These are phyloP conservation scores for Hipparchia sbordonii DNA, from an alignment of 2,888 invertebrate species.

Conservation along the genomic window DNA sequence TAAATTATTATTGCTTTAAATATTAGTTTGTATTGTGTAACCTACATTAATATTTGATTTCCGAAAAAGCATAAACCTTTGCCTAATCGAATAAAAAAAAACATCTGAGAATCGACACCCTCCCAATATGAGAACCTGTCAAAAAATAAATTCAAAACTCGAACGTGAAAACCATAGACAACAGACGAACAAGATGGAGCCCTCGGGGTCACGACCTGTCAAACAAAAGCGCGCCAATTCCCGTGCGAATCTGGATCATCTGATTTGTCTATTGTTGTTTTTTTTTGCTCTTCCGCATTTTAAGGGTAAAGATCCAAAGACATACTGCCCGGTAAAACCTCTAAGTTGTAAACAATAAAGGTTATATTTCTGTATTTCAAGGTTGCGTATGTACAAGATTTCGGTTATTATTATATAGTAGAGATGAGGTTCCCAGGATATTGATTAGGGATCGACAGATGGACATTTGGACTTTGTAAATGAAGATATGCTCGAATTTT, in stretches of 20 bases:
- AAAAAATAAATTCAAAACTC: conserved; percentile 31
- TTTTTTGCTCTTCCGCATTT: conserved; percentile 55
- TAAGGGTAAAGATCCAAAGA: conserved; percentile 37
- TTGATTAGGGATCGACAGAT: conserved; percentile 31
- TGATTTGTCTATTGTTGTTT: conserved; percentile 64
- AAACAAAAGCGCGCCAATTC: conserved; percentile 53
- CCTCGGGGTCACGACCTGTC: conserved; percentile 61
- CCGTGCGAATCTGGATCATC: conserved; percentile 74
- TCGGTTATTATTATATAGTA: conserved; percentile 35
- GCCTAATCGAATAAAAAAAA: background rate
- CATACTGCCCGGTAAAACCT: conserved; percentile 13
- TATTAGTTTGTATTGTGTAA: too few species aligned
- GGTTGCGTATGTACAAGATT: background rate
- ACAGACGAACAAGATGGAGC: conserved; percentile 33
- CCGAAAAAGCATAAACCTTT: too few species aligned
- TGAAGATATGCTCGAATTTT: conserved; percentile 18
- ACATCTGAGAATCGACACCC: background rate
- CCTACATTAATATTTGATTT: too few species aligned
- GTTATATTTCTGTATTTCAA: conserved; percentile 9
- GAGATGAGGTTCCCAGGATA: conserved; percentile 35
- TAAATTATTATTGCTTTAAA: too few species aligned
- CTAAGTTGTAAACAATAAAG: background rate
- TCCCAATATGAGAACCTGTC: conserved; percentile 9
- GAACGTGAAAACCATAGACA: conserved; percentile 32
- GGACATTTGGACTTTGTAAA: conserved; percentile 36